Evolutionary conservation across 2,888 invertebrate genomes (phyloP).

Genomic region (Yponomeuta cagnagella): DNA sequence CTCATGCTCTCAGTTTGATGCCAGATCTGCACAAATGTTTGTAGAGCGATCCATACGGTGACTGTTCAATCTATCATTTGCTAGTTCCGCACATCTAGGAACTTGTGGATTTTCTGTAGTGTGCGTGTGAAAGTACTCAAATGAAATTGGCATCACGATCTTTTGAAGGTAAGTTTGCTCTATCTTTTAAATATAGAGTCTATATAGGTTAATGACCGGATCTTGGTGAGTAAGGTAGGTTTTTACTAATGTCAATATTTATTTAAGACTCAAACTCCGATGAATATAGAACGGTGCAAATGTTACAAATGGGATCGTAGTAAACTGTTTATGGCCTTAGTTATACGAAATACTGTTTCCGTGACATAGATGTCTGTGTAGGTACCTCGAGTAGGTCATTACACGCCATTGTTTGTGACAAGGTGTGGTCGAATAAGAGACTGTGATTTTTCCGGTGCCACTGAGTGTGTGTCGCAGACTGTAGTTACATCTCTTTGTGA

Average conservation of each 20-base stretch:
- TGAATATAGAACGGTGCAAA: background rate
- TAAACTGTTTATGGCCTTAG: background rate
- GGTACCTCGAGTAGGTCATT: background rate
- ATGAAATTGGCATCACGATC: background rate
- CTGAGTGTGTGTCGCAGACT: background rate
- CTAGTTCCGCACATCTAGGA: too few species aligned
- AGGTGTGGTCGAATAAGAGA: background rate
- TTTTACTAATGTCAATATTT: background rate
- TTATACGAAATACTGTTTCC: background rate
- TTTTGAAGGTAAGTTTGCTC: slow-evolving; percentile 24
- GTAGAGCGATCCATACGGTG: background rate
- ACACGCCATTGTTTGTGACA: slow-evolving; percentile 7
- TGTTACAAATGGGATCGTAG: background rate
- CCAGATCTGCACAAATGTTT: background rate
- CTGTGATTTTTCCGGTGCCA: slow-evolving; percentile 1
- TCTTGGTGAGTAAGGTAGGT: slow-evolving; percentile 18
- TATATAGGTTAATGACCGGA: slow-evolving; percentile 32
- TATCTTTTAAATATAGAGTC: slow-evolving; percentile 38
- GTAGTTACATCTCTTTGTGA: background rate
- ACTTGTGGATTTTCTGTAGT: background rate
- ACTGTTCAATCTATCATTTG: too few species aligned
- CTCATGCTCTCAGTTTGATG: background rate
- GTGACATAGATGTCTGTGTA: background rate
- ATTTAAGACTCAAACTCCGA: background rate
- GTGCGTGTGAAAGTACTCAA: background rate